Base-by-base conservation (phyloP, 37 sponge, comb jelly and placozoan species). In the Halisarca cf. caerulea region DNA sequence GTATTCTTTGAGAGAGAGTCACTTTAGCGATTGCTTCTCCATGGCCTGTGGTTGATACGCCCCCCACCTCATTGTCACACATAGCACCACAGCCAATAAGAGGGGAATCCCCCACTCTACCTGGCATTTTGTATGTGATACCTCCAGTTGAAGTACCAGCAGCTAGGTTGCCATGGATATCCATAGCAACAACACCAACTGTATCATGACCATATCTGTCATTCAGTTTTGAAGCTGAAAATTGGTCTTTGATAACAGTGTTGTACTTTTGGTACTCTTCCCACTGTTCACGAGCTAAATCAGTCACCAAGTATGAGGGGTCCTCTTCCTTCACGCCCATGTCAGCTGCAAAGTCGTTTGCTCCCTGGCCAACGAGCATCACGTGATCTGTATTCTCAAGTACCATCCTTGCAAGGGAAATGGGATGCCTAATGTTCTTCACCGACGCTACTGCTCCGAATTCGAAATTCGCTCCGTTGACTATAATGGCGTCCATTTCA, bases 131-230 rank as follows among this genome's bases (percentile, higher is more conserved):
- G 53, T 64, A 32, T 0, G 95, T 82, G 30, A 95, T 95, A 0
- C 95, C 95, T 21, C 95, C 95, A 66, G 95, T 95, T 6, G 95
- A 95, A 0, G 92, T 89, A 1, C 83, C 95, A 71, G 85, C 84
- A 8, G 95, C 95, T 24, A 95, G 38, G 69, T 92, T 89, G 11
- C 95, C 95, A 59, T 84, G 78, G 35, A 69, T 80, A 66, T 95
- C 95, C 3, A 84, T 77, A 43, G 90, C 92, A 33, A 95, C 95
- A 17, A 92, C 95, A 33, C 95, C 95, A 2, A 95, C 95, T 20
- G 95, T 95, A 58, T 89, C 95, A 66, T 88, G 94, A 11, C 36
- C 81, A 25, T 41, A 44, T 2, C 34, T 58, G 42, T 32, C 9
- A 28, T 30, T 6, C 1, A 44, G 24, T 6, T 27, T 9, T 20